phyloP scores from a whole-genome alignment of 2,888 invertebrate species.

The Cremastinae sp. region DNA sequence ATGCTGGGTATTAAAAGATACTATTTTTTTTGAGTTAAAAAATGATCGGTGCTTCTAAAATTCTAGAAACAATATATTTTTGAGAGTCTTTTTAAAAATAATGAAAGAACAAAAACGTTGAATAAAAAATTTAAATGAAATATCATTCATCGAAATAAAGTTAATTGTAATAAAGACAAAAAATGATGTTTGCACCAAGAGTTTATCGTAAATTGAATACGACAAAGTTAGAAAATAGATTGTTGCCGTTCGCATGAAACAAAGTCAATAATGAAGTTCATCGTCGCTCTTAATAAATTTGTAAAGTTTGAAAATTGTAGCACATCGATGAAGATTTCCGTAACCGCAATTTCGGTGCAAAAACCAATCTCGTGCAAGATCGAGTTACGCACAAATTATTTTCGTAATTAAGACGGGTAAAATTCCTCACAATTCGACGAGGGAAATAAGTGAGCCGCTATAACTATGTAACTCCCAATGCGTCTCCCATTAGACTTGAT shows the following conservation, averaged over 20 bases:
- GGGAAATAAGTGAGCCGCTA: slow-evolving; percentile 12
- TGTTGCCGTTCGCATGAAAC: too few species aligned
- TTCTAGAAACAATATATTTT: too few species aligned
- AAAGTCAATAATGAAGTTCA: too few species aligned
- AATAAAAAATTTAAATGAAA: background rate
- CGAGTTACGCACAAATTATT: slow-evolving; percentile 38
- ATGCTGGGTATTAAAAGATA: too few species aligned
- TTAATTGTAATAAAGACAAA: too few species aligned
- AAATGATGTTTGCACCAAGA: too few species aligned
- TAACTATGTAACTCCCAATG: slow-evolving; percentile 38
- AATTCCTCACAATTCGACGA: slow-evolving; percentile 19
- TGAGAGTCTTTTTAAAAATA: too few species aligned
- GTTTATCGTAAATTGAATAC: too few species aligned
- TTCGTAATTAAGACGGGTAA: slow-evolving; percentile 44
- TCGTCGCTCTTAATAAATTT: background rate
- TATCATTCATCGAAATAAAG: slow-evolving; percentile 7
- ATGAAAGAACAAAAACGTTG: slow-evolving; percentile 25
- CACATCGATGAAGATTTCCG: slow-evolving; percentile 1
- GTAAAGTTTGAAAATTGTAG: background rate
- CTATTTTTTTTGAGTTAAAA: too few species aligned
- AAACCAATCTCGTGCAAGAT: slow-evolving; percentile 12
- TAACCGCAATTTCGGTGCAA: slow-evolving; percentile 9
- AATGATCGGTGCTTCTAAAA: too few species aligned
- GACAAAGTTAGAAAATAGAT: too few species aligned
- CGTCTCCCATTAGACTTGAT: slow-evolving; percentile 56